A percentile compares a stretch with the other conserved stretches of the same genome.
Conservation (phyloP, 2,113 vertebrate species). For the Gymnarchus niloticus region DNA sequence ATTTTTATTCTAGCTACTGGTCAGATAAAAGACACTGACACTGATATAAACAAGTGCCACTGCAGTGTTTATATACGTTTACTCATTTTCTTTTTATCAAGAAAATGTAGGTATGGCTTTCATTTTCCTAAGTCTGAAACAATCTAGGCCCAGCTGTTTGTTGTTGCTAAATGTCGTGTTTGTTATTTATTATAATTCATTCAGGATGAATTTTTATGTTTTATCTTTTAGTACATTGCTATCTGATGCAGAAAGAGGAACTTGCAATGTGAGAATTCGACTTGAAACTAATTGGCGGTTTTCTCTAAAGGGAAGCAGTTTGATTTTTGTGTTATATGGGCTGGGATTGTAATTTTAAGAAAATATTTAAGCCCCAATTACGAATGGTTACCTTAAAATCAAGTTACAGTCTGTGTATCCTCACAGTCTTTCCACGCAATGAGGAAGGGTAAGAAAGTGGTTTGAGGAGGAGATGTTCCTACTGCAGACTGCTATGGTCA, state of each 20-base stretch:
- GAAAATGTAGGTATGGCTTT: not conserved
- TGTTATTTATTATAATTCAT: not conserved
- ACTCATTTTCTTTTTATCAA: not conserved
- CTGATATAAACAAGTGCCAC: not conserved
- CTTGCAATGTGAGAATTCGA: not conserved
- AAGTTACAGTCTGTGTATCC: not conserved
- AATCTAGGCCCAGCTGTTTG: not conserved
- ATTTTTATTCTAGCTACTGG: not conserved
- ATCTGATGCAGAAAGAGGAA: not conserved
- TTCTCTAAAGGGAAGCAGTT: too few relatives aligned
- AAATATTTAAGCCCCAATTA: not conserved
- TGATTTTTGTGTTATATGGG: not conserved
- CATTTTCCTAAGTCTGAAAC: not conserved
- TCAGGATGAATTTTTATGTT: not conserved
- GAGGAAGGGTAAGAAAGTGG: not conserved
- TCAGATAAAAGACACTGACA: not conserved
- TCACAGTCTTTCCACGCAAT: not conserved
- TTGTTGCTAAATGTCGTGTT: not conserved
- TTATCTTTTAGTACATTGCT: not conserved
- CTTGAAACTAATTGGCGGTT: too few relatives aligned
- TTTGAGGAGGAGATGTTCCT: not conserved
- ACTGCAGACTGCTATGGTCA: not conserved
- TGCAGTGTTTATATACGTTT: not conserved
- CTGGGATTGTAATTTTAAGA: not conserved
- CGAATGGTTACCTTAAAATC: not conserved